Conservation (phyloP, 2,797 vertebrate genomes). For the Discoglossus pictus region DNA sequence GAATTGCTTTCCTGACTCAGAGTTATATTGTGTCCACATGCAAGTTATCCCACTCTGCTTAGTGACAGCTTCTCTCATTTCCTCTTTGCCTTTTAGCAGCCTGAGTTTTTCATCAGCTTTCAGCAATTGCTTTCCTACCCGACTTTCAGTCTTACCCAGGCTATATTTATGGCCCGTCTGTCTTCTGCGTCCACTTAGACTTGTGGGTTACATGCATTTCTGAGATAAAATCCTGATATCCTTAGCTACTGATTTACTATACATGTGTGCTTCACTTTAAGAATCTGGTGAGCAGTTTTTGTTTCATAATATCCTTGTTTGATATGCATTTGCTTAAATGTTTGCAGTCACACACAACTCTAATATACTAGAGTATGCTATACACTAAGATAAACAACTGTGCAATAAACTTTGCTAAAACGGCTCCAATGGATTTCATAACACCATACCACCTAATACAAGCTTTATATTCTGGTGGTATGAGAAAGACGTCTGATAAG, state of each 20-base stretch:
- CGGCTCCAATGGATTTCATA: too few relatives aligned
- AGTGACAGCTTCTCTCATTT: slow-evolving; percentile 52
- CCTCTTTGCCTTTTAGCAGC: slow-evolving; percentile 49
- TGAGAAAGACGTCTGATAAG: too few relatives aligned
- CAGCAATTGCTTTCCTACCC: slow-evolving; percentile 45
- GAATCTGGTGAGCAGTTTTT: too few relatives aligned
- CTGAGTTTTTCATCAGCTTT: slow-evolving; percentile 47
- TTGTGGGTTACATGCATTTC: slow-evolving; percentile 12
- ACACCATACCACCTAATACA: too few relatives aligned
- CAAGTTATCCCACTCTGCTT: slow-evolving; percentile 48
- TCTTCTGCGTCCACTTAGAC: slow-evolving; percentile 12
- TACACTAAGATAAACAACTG: too few relatives aligned
- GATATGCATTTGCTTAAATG: too few relatives aligned
- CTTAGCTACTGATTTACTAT: background rate
- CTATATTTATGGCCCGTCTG: slow-evolving; percentile 41
- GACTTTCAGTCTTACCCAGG: slow-evolving; percentile 21
- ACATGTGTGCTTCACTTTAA: too few relatives aligned
- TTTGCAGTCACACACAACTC: too few relatives aligned
- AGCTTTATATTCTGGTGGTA: too few relatives aligned
- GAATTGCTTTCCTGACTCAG: slow-evolving; percentile 33
- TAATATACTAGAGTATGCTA: too few relatives aligned
- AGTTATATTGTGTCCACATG: slow-evolving; percentile 47
- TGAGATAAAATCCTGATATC: background rate
- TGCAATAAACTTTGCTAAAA: too few relatives aligned
- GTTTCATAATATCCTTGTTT: too few relatives aligned